Base-by-base conservation (phyloP, 2,888 invertebrate genomes). In the Alloscopus bannaensis region DNA sequence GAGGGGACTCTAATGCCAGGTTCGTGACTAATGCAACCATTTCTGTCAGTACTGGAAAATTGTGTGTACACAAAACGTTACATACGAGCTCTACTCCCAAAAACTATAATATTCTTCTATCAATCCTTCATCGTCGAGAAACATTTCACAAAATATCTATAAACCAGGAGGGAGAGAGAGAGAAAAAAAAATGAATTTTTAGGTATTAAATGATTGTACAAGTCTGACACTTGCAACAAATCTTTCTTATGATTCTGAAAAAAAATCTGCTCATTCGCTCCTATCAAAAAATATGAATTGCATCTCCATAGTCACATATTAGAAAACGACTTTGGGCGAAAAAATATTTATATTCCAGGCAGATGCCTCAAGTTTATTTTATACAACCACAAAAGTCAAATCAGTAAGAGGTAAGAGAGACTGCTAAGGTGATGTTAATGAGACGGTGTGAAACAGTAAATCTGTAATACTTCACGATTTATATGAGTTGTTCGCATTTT, bases 271-370 rank as follows among this genome's bases (percentile, higher is more conserved):
- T 69, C 28, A 60, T 29, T 47, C 31, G 24, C 28, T 50, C 52
- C 13, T 57, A 28, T 20, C 50, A 62, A 24, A n/a, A 45, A 52
- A 62, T 71, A 71, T 71, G 50, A 71, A 62, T 26, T 71, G 62
- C 62, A 71, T 36, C 62, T 70, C 47, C 20, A 8, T 36, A 36
- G 45, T 20, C 31, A 59, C 18, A 42, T 59, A 22, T 70, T 36
- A 57, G 59, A 47, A 47, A 65, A 65, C 28, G 57, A 42, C 55
- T 73, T 73, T 45, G 57, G 57, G 59, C 55, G 59, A 57, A 62
- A 52, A 59, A 64, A 73, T 73, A 77, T 77, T 77, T 69, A 69
- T 77, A 77, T 77, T 77, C 76, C 69, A 42, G 45, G 55, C 76
- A 64, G 59, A 65, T 50, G 31, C n/a, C 6, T 20, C 69, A 29